phyloP scores from a whole-genome alignment of 2,797 vertebrate genomes.

The Sardinella longiceps region DNA sequence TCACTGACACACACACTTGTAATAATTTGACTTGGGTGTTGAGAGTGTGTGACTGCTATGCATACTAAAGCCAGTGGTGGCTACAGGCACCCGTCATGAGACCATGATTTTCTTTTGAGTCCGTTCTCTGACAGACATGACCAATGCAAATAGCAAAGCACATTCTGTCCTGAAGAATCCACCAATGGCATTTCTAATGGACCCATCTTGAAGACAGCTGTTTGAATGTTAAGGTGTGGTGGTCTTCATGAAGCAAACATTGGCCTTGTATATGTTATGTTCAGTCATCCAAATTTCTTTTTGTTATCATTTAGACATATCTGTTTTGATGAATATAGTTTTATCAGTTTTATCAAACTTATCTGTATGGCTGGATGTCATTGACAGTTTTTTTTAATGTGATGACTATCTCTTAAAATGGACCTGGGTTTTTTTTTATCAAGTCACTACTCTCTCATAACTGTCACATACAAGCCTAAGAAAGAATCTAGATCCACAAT shows the following conservation, averaged over 20 bases:
- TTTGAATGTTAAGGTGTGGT: constrained; percentile 64
- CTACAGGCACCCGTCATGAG: background rate
- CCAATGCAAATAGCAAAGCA: constrained; percentile 47
- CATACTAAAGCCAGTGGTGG: constrained; percentile 5
- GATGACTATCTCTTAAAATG: background rate
- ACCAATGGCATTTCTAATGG: constrained; percentile 45
- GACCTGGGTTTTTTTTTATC: background rate
- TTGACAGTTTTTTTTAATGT: background rate
- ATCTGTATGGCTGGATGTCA: background rate
- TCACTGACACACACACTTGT: background rate
- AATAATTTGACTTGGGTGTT: background rate
- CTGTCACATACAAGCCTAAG: background rate
- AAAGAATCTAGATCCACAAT: background rate
- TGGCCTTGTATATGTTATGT: background rate
- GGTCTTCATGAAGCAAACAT: background rate
- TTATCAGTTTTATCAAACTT: background rate
- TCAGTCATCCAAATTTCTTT: background rate
- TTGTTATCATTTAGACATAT: background rate
- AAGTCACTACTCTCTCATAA: background rate
- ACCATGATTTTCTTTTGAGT: background rate
- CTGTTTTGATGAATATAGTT: background rate
- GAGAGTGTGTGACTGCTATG: background rate
- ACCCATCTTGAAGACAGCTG: constrained; percentile 61
- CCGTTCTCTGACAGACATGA: constrained; percentile 32
- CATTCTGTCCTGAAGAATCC: constrained; percentile 25